Evolutionary conservation across 1,140 invertebrate species (phyloP), one percentile per base, ranked within the genome.

Genomic region (Drosophila miranda): DNA sequence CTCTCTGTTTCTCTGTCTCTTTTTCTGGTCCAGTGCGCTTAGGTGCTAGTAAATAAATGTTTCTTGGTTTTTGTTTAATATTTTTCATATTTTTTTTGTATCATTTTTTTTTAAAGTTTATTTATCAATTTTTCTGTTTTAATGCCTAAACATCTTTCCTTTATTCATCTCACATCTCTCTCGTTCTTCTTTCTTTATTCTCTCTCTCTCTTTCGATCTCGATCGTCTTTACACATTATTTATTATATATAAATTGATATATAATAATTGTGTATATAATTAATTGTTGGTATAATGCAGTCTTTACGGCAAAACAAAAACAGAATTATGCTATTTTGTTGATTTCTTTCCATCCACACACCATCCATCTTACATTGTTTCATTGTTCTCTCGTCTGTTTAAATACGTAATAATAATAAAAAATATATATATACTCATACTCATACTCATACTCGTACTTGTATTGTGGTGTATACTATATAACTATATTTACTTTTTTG

Each of bases 291-390:
- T 89, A 89, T 89, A 89, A 89, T 87, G 87, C 87, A 89, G 87
- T 89, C 87, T 89, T 89, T 89, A 88, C 87, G 87, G 87, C 87
- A 89, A 89, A 89, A 89, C 76, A 87, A 89, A 89, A 89, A 89
- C 78, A 82, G 68, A 89, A 89, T 83, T 86, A 83, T 89, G 73
- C 73, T 89, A 83, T 80, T 89, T 89, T 38, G 34, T 38, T 38
- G 34, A 38, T 38, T 38, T 38, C 63, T 70, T 84, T 52, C 30
- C 41, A 41, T 71, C 9, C 9, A 34, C 30, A 48, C 53, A 70
- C 68, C 28, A 68, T 50, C 50, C 28, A 67, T 50, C 43, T 19
- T 67, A 60, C 57, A 62, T 76, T 67, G 58, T 46, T 52, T 56
- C 14, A 42, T 49, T 49, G 30, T 68, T 60, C 49, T 16, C 43